Conservation (phyloP, 1,140 invertebrate species). For the Drosophila busckii region DNA sequence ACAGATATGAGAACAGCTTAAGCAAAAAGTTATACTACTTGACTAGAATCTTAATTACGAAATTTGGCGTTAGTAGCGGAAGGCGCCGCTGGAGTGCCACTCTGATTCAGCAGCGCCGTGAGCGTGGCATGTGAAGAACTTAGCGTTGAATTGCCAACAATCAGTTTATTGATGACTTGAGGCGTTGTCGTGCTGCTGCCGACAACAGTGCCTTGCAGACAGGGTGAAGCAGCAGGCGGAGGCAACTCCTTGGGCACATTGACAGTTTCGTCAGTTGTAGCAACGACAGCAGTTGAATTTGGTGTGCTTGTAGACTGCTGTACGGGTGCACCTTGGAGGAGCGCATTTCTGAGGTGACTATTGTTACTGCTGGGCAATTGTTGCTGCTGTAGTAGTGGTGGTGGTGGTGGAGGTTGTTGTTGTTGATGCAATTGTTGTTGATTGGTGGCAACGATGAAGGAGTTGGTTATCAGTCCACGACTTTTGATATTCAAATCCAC, state of each 20-base stretch:
- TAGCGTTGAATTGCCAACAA: conserved; percentile 46
- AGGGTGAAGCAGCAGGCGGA: conserved; percentile 32
- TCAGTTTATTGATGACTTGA: conserved; percentile 40
- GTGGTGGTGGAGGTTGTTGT: conserved; percentile 3
- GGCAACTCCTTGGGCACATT: conserved; percentile 42
- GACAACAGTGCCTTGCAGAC: conserved; percentile 52
- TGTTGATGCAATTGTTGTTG: conserved; percentile 30
- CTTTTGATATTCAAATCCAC: conserved; percentile 77
- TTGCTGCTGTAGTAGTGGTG: conserved; percentile 10
- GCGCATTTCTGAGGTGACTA: conserved; percentile 14
- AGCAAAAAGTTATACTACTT: too few relatives aligned
- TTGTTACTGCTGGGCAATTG: conserved; percentile 9
- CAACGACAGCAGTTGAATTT: not conserved
- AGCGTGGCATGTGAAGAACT: conserved; percentile 76
- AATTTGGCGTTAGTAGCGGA: conserved; percentile 35
- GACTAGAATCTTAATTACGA: conserved; percentile 48
- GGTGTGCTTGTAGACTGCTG: conserved; percentile 11
- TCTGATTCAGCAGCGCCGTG: conserved; percentile 66
- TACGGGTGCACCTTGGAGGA: conserved; percentile 9
- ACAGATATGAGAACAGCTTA: too few relatives aligned
- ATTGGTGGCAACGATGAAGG: conserved; percentile 49
- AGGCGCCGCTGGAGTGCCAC: conserved; percentile 21
- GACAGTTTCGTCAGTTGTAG: not conserved
- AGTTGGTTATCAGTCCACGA: conserved; percentile 73
- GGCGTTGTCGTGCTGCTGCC: conserved; percentile 43